Conservation (phyloP, 2,888 invertebrate species). For the Sinodicranocentrus sp. region DNA sequence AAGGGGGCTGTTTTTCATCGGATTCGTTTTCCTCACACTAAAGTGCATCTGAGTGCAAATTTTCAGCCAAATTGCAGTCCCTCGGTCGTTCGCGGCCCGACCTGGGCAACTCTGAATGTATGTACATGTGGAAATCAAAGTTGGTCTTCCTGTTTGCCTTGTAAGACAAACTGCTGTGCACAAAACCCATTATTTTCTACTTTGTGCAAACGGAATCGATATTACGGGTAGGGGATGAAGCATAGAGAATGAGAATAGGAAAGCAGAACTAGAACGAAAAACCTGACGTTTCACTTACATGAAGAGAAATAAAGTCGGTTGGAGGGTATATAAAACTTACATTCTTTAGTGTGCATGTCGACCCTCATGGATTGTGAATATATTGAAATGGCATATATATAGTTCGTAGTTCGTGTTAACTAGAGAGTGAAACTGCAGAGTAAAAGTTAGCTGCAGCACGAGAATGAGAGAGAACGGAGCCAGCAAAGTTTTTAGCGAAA, state of each 20-base stretch:
- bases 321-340: slow-evolving; percentile 38
- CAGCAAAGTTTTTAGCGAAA: slow-evolving; percentile 39
- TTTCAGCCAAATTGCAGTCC: too few species aligned
- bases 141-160: slow-evolving; percentile 32
- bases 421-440: too few species aligned
- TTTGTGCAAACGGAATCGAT: slow-evolving; percentile 52
- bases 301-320: slow-evolving; percentile 30
- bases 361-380: too few species aligned
- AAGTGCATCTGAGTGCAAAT: too few species aligned
- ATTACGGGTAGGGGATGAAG: background rate
- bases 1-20: too few species aligned
- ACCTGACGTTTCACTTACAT: slow-evolving; percentile 24
- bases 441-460: too few species aligned
- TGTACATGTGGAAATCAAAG: slow-evolving; percentile 18
- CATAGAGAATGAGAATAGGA: background rate
- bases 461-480: slow-evolving; percentile 16
- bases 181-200: slow-evolving; percentile 58
- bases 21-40: too few species aligned
- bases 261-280: slow-evolving; percentile 38
- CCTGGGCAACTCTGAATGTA: background rate
- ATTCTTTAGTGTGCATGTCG: background rate
- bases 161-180: slow-evolving; percentile 59
- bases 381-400: too few species aligned
- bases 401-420: too few species aligned
- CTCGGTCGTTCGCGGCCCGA: too few species aligned